Evolutionary conservation across 1,140 invertebrate species (phyloP), one percentile per base, ranked within the genome.

Genomic region (Drosophila teissieri): DNA sequence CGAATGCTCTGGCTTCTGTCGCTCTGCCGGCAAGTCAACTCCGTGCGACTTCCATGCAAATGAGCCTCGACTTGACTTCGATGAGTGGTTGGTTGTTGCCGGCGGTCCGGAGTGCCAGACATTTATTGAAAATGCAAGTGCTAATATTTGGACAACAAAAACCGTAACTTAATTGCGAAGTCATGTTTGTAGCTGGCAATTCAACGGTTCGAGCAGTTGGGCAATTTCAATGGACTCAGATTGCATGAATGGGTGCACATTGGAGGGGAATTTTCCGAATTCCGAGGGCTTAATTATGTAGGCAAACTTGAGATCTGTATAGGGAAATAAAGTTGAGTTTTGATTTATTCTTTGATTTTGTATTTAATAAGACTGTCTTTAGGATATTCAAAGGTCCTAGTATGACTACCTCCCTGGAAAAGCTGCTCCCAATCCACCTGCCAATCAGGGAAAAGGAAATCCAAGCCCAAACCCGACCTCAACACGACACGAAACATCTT

Each of bases 111-210:
- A 79, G 15, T 44, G 8, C 45, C 34, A 69, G 55, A 79, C 79
- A 86, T 88, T 86, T 86, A 86, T 86, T 86, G 82, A 86, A 86
- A 88, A 76, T 79, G 83, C 69, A 88, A 83, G 82, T 86, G 82
- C 83, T 39, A 86, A 86, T 88, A 86, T 86, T 86, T 86, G 79
- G 60, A 81, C 67, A 88, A 76, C 64, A 79, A 76, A 73, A 88
- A 82, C 81, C 82, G 73, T 78, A 82, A 82, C 78, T 82, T 78
- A 86, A 86, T 86, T 82, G 78, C 74, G 37, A 73, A 74, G 60
- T 68, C 79, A 79, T 82, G 74, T 74, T 68, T 24, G 49, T 8
- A 36, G 34, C n/a, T 8, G 12, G 64, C n/a, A 62, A 40, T 62
- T 57, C 10, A n/a, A 7, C 24, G 60, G 53, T 15, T 42, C 10